Conservation (phyloP, 1,140 invertebrate genomes). For the Nautilus pompilius region DNA sequence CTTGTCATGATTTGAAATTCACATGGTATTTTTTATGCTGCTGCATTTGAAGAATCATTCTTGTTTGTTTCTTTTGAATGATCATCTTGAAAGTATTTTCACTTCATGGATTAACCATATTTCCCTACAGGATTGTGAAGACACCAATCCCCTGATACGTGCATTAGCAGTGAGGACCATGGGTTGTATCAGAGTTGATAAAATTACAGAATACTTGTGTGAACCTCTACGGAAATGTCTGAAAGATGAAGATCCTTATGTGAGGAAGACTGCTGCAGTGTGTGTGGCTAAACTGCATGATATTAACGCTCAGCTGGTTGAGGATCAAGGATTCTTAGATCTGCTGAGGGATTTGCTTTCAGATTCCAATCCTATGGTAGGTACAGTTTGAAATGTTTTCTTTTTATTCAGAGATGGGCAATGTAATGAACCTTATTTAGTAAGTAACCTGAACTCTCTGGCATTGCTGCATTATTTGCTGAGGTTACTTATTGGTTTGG, state of each 20-base stretch:
- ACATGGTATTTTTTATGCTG: not conserved
- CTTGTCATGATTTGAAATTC: not conserved
- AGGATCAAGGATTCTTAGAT: slow-evolving; percentile 98
- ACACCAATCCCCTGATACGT: slow-evolving; percentile 97
- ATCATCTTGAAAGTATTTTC: no score
- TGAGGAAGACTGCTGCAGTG: slow-evolving; percentile 97
- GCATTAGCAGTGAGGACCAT: slow-evolving; percentile 98
- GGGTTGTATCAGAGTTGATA: slow-evolving; percentile 99
- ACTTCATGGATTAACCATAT: no score
- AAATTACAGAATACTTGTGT: slow-evolving; percentile 99
- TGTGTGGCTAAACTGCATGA: slow-evolving; percentile 99
- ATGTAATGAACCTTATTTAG: not conserved
- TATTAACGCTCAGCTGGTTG: slow-evolving; percentile 95
- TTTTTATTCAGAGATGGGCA: not conserved
- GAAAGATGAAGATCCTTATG: slow-evolving; percentile 97
- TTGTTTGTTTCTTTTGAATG: slow-evolving; percentile 11
- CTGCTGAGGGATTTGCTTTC: slow-evolving; percentile 94
- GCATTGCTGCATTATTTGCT: no score
- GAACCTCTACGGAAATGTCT: slow-evolving; percentile 97
- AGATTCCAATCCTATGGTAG: slow-evolving; percentile 99
- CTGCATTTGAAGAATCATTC: no score
- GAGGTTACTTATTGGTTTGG: no score
- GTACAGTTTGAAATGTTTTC: slow-evolving; percentile 3
- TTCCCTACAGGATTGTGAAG: slow-evolving; percentile 91
- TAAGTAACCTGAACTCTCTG: no score